phyloP scores from a whole-genome alignment of 2,797 vertebrate species.

The Alosa sapidissima region DNA sequence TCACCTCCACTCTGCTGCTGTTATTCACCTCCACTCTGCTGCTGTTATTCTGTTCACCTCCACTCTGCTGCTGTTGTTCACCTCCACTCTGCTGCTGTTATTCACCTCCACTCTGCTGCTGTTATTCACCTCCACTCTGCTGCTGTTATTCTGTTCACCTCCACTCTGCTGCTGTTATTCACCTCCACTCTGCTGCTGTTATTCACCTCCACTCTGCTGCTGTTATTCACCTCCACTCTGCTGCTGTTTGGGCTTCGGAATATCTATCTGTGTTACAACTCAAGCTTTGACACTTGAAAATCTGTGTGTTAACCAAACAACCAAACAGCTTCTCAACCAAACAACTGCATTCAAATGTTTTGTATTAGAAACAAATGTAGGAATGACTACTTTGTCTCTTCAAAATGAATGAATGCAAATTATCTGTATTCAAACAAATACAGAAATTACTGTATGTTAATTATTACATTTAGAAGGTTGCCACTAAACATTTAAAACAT shows the following conservation, averaged over 20 bases:
- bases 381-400: too few relatives aligned
- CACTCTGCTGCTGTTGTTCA: not conserved
- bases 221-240: not conserved
- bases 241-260: not conserved
- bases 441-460: not conserved
- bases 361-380: too few relatives aligned
- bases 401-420: too few relatives aligned
- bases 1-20: too few relatives aligned
- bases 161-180: too few relatives aligned
- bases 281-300: not conserved
- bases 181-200: too few relatives aligned
- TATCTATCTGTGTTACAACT: not conserved
- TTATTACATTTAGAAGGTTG: not conserved
- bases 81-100: not conserved
- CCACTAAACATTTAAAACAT: not conserved
- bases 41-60: too few relatives aligned
- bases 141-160: not conserved
- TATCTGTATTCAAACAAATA: not conserved
- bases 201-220: not conserved
- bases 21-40: too few relatives aligned
- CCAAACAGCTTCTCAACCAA: too few relatives aligned
- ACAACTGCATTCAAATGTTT: too few relatives aligned
- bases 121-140: not conserved
- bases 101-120: not conserved
- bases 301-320: not conserved